Percentiles rank a stretch among this genome's conserved stretches.
phyloP scores from a whole-genome alignment of 2,113 vertebrate species.

The Caranx melampygus region DNA sequence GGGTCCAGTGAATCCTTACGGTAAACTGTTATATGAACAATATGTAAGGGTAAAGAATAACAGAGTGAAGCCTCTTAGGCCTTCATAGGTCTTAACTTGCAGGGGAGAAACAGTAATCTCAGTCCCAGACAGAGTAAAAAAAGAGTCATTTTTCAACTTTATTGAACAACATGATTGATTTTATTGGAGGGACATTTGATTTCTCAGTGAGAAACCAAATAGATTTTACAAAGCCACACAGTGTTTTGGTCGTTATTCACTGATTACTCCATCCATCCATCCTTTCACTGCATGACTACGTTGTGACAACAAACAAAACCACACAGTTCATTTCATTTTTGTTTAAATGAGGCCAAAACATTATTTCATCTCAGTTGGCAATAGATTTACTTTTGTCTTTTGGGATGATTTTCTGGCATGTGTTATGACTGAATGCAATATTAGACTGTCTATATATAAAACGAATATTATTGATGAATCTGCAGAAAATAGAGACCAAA shows the following conservation, averaged over 20 bases:
- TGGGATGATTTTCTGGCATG: not conserved
- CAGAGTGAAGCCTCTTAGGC: too few relatives aligned
- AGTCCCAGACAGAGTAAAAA: not conserved
- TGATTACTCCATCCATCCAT: not conserved
- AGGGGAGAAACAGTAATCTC: too few relatives aligned
- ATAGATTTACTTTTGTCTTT: not conserved
- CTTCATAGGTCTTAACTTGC: too few relatives aligned
- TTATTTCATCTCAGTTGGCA: not conserved
- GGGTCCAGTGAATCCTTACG: too few relatives aligned
- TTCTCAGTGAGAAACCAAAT: not conserved
- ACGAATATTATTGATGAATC: not conserved
- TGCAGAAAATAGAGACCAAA: not conserved
- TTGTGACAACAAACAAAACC: not conserved
- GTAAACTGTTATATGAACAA: too few relatives aligned
- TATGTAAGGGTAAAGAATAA: too few relatives aligned
- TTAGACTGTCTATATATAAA: not conserved
- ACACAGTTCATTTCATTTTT: conserved; percentile 1
- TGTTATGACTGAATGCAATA: not conserved
- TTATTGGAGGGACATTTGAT: conserved; percentile 14
- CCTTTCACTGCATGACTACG: not conserved
- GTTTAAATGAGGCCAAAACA: not conserved
- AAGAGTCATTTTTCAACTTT: not conserved
- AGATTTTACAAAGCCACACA: not conserved
- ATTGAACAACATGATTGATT: not conserved
- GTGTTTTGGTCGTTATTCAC: not conserved